Base-by-base conservation (phyloP, 2,888 invertebrate genomes). In the Himalopsyche kuldschensis region DNA sequence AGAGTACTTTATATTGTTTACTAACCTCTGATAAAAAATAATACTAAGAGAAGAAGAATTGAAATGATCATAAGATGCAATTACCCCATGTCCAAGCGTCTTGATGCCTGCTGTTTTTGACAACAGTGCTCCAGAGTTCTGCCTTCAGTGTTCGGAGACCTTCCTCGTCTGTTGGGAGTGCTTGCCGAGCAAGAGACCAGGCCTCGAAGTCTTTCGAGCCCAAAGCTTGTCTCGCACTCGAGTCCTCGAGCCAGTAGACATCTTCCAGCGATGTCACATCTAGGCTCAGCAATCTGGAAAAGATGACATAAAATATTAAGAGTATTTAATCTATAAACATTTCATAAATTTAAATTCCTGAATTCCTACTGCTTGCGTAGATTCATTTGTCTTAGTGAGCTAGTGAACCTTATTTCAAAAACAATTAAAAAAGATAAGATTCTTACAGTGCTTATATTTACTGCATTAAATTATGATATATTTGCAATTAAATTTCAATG, bases 61-160 rank as follows among this genome's bases (percentile, higher is more conserved):
- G 35, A 35, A 35, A 10, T 35, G 35, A 35, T 35, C 10, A 1
- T 35, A 35, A 63, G 4, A 6, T 48, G 32, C 30, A 55, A 89
- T 89, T 88, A 94, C 96, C 96, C 95, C 96, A 96, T 89, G 96
- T 96, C 96, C 97, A 97, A 79, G 96, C 96, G 91, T 96, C 96
- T 89, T 96, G 96, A 88, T 97, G 96, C 88, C 95, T 95, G 89
- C 96, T 96, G 87, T 93, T 95, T 90, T 96, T 97, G 80, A 96
- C 97, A 79, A 96, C 97, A 79, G 95, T 95, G 86, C 95, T 96
- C 97, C 96, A 97, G 31, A 97, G 93, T 88, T 96, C 95, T 1
- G 95, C 94, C 89, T 97, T 97, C 63, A 97, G 90, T 48, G 94
- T 93, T 87, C 95, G 95, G 88, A 97, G 91, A 88, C 94, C 94